These are phyloP conservation scores for Hylia prasina DNA, from an alignment of 2,113 vertebrate genomes.

Conservation along the genomic window DNA sequence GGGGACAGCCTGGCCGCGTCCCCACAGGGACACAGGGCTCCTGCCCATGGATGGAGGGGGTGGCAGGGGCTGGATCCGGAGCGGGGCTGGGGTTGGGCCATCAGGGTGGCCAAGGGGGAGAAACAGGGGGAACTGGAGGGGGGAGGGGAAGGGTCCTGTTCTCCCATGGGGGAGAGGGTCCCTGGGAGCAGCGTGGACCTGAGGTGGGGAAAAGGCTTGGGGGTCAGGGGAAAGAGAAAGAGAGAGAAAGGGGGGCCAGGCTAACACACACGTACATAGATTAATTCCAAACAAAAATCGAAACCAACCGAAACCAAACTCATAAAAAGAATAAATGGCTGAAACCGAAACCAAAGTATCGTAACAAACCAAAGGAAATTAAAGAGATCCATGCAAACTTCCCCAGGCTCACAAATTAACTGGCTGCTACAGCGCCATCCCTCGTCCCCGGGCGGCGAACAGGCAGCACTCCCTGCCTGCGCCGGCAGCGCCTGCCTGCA, in stretches of 20 bases:
- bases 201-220: slow-evolving; percentile 8
- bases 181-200: slow-evolving; percentile 19
- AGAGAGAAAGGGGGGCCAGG: slow-evolving; percentile 51
- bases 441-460: slow-evolving; percentile 69
- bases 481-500: not conserved
- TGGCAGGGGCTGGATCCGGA: not conserved
- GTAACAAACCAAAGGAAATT: slow-evolving; percentile 74
- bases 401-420: slow-evolving; percentile 75
- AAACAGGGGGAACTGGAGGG: not conserved
- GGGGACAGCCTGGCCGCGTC: not conserved
- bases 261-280: slow-evolving; percentile 71
- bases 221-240: not conserved
- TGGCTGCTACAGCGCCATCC: slow-evolving; percentile 79
- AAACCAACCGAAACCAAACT: slow-evolving; percentile 70
- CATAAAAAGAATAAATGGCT: slow-evolving; percentile 71
- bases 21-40: not conserved
- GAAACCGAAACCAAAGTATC: slow-evolving; percentile 68
- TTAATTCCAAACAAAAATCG: slow-evolving; percentile 63
- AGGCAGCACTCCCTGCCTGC: slow-evolving; percentile 5
- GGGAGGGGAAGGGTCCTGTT: not conserved
- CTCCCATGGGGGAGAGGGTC: not conserved
- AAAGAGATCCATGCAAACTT: slow-evolving; percentile 84
- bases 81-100: not conserved
- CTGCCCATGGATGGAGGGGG: not conserved
- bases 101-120: not conserved